Evolutionary conservation across 2,888 invertebrate genomes (phyloP), one percentile per base, ranked within the genome.

Genomic region (Heliconius sara): DNA sequence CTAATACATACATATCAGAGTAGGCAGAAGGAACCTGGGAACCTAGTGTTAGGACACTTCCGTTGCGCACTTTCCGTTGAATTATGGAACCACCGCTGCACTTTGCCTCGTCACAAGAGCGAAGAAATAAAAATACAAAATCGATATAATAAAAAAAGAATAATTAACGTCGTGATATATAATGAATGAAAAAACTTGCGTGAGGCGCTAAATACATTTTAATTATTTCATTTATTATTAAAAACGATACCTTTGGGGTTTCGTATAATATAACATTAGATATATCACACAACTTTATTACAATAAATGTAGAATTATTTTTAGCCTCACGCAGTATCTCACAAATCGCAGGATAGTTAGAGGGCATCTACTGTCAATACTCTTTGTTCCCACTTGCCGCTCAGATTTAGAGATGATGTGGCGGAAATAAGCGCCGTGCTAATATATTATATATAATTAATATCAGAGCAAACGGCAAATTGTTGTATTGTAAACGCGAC

Each of bases 191-290:
- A 25, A 70, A 13, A 43, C 68, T 70, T 25, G 68, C 68, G 68
- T 68, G 67, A 6, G 34, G n/a, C 13, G 67, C 13, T 5, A 39
- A 68, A 39, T 39, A 70, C 70, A 43, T 70, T 70, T 70, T 70
- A 70, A 70, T 70, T 70, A 47, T 47, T 16, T 25, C 70, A 70
- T 70, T 70, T 43, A 47, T 70, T 43, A 70, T 70, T 70, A 25
- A 70, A 47, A 70, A 70, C 43, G 16, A 70, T 47, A 47, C 70
- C 70, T 70, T 70, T 47, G 70, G 22, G 43, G 70, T 27, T 65
- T 25, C 25, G 22, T 39, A 30, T 16, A 66, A 30, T 65, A 6
- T 65, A 7, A 67, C 22, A 4, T 68, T 39, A 0, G 10, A 39
- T 39, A 12, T 12, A 68, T 68, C 4, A 68, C 39, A 39, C 0